These are phyloP conservation scores for Leptodactylus fuscus DNA, from an alignment of 2,113 vertebrate genomes.

Conservation along the genomic window DNA sequence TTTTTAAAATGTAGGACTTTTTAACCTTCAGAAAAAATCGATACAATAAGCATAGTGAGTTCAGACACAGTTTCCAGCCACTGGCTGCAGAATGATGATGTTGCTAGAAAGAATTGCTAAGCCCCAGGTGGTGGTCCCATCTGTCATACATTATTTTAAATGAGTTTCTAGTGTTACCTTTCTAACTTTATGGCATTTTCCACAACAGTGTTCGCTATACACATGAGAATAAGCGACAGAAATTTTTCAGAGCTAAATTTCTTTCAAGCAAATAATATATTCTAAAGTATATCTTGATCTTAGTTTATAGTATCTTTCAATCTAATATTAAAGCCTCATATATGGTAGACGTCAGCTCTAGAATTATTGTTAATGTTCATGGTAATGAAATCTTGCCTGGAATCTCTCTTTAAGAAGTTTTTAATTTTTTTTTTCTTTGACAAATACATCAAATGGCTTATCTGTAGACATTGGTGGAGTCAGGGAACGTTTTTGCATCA, in stretches of 20 bases:
- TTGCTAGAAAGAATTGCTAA: neutral
- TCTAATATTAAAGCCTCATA: neutral
- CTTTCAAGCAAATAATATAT: too few relatives aligned
- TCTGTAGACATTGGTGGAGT: too few relatives aligned
- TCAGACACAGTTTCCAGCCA: neutral
- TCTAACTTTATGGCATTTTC: neutral
- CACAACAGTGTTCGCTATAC: neutral
- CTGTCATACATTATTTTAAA: neutral
- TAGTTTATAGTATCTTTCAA: neutral
- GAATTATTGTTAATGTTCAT: too few relatives aligned
- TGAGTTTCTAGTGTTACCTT: neutral
- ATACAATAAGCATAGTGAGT: neutral
- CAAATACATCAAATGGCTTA: too few relatives aligned
- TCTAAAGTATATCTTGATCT: too few relatives aligned
- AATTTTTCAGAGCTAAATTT: neutral
- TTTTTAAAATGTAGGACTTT: neutral
- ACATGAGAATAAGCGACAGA: neutral
- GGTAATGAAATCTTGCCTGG: too few relatives aligned
- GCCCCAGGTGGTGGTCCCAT: slow-evolving; percentile 29
- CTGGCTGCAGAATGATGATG: neutral
- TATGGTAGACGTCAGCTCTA: too few relatives aligned
- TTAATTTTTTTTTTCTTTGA: too few relatives aligned
- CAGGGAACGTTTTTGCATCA: too few relatives aligned
- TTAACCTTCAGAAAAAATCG: neutral
- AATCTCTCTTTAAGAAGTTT: too few relatives aligned